A percentile compares a stretch with the other conserved stretches of the same genome.
phyloP scores from a whole-genome alignment of 2,113 vertebrate genomes.

The Antigone vipio region DNA sequence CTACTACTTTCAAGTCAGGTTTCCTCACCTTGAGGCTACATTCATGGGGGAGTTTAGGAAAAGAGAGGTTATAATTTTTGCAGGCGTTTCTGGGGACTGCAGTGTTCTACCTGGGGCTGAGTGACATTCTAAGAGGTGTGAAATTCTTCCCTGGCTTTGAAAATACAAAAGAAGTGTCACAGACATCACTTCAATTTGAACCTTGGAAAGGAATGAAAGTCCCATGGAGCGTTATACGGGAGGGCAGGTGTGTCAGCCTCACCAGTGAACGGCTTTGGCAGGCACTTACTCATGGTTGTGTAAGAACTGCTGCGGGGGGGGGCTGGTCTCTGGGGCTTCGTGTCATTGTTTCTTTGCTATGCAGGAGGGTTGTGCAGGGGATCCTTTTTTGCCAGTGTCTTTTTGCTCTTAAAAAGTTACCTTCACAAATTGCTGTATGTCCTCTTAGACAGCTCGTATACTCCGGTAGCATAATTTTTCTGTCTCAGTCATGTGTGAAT shows the following conservation, averaged over 20 bases:
- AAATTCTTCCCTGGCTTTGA: not conserved
- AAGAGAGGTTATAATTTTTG: not conserved
- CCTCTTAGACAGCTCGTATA: not conserved
- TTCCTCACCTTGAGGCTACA: not conserved
- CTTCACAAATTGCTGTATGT: not conserved
- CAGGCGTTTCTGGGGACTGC: not conserved
- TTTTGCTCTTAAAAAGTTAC: not conserved
- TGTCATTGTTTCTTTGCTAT: not conserved
- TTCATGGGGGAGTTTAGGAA: not conserved
- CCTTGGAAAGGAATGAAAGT: not conserved
- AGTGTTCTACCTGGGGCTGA: not conserved
- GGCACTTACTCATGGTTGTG: not conserved
- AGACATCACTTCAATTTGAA: not conserved
- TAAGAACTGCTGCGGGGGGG: not conserved
- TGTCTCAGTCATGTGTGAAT: not conserved
- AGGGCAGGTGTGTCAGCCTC: not conserved
- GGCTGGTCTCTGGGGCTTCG: not conserved
- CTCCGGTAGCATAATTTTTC: not conserved
- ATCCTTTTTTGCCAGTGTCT: not conserved
- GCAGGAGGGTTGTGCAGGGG: too few species aligned
- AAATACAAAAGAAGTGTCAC: not conserved
- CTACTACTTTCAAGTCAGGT: not conserved
- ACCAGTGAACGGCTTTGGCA: not conserved
- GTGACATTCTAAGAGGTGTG: not conserved
- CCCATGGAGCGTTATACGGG: not conserved